Base-by-base conservation (phyloP, 2,888 invertebrate species). In the Anagyrus pseudococci region DNA sequence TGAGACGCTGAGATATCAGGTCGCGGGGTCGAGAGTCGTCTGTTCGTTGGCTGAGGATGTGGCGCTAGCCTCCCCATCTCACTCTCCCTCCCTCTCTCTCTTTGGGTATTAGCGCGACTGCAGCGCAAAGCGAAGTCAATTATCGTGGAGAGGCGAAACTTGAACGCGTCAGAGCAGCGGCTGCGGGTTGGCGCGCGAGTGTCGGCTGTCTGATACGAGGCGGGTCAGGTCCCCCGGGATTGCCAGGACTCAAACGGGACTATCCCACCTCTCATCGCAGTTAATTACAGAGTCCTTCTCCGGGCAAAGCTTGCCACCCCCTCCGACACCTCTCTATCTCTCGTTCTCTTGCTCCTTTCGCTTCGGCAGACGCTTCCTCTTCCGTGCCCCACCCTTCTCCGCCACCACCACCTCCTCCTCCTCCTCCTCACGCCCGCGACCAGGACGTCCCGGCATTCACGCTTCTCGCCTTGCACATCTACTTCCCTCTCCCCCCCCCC, bases 61-160 rank as follows among this genome's bases (percentile, higher is more conserved):
- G n/a, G n/a, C n/a, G n/a, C n/a, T n/a, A n/a, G n/a, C n/a, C n/a
- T n/a, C n/a, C n/a, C n/a, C n/a, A n/a, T n/a, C n/a, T n/a, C n/a
- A n/a, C n/a, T n/a, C n/a, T n/a, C n/a, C n/a, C n/a, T n/a, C n/a
- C n/a, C n/a, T n/a, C n/a, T n/a, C n/a, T n/a, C n/a, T n/a, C n/a
- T n/a, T n/a, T 53, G 70, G 70, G 68, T 70, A 75, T 73, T 73
- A 71, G 75, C 77, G 74, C 76, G 70, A 77, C 77, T 77, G 47
- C 23, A 46, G 47, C 25, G 57, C 61, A 50, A 75, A 76, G 78
- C 76, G 74, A 74, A 74, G 77, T 43, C 79, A 79, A 79, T 79
- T 79, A 79, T 79, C 79, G 76, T 74, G 73, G 74, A 74, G 75
- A 76, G 77, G 77, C 77, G 77, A 77, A 78, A 77, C 77, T 77